Base-by-base conservation (phyloP, 2,888 invertebrate species). In the Scotopteryx bipunctaria region DNA sequence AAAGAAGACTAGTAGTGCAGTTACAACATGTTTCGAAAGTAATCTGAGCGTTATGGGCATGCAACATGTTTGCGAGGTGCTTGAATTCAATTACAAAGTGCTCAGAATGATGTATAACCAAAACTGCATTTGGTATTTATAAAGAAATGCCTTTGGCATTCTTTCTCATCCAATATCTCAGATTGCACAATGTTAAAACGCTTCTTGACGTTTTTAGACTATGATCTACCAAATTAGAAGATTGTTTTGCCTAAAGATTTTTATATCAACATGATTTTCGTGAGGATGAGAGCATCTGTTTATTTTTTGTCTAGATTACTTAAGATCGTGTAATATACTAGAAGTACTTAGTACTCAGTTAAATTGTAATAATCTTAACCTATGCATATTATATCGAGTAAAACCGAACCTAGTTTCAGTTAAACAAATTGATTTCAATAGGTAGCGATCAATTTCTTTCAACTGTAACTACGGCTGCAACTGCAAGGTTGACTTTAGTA, bases 21-120 rank as follows among this genome's bases (percentile, higher is more conserved):
- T 69, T 68, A 61, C 67, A 63, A 69, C 71, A 71, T 66, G 59
- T 63, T 71, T 64, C 60, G 55, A 62, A 67, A 67, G 52, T 63
- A 67, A 70, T 73, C 63, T 62, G 65, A 62, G 56, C 21, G 17
- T 27, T 45, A 45, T 50, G 46, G 43, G 40, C 51, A 32, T 43
- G 46, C 46, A 37, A 19, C 48, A 42, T 46, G 23, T 48, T 53
- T 50, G 36, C 41, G 35, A 50, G 23, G 29, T 36, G 19, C 14
- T 35, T 42, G 35, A 15, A 16, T 42, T 42, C 21, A 36, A 17
- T 41, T 36, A 36, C 42, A 15, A 23, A 32, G 31, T 42, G 31
- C 21, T 15, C 31, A 15, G 19, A n/a, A 32, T 31, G 32, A 42
- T 15, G 14, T 32, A 13, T 32, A 2, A 32, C 8, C 32, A 13